Percentiles rank a stretch among this genome's conserved stretches.
These are phyloP conservation scores for Typhlomys cinereus DNA, from an alignment of 2,113 vertebrate genomes.

Conservation along the genomic window DNA sequence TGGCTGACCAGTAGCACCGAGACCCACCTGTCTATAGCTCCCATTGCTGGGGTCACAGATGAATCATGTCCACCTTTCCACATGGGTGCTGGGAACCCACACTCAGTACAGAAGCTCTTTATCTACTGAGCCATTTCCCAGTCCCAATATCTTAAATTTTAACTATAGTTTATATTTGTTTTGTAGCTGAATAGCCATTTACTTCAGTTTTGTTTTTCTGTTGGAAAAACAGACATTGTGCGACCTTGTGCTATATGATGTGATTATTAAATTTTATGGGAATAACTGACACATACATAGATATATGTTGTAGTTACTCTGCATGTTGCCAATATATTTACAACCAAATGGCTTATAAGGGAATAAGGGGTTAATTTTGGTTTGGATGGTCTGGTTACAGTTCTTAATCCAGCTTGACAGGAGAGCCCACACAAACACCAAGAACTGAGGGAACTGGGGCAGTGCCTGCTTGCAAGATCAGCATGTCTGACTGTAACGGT, in stretches of 20 bases:
- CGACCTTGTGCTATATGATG: background rate
- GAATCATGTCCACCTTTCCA: background rate
- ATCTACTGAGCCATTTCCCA: background rate
- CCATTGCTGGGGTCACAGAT: background rate
- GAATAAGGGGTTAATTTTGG: too few relatives aligned
- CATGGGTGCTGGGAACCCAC: background rate
- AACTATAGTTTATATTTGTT: background rate
- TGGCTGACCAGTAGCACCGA: background rate
- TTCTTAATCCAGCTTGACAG: too few relatives aligned
- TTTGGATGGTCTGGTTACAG: too few relatives aligned
- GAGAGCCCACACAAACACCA: too few relatives aligned
- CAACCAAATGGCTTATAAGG: too few relatives aligned
- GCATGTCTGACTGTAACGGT: too few relatives aligned
- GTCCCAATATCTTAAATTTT: background rate
- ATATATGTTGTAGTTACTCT: background rate
- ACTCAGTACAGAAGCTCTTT: background rate
- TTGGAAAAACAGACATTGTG: background rate
- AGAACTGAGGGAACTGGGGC: too few relatives aligned
- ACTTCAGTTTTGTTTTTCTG: background rate
- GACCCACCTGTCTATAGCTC: background rate
- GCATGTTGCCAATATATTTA: background rate
- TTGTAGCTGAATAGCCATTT: background rate
- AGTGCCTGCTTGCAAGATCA: too few relatives aligned
- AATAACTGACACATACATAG: slow-evolving; percentile 17
- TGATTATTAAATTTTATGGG: background rate